Percentiles rank a stretch among this genome's conserved stretches.
Evolutionary conservation across 2,888 invertebrate species (phyloP).

Genomic region (Dryobota labecula): DNA sequence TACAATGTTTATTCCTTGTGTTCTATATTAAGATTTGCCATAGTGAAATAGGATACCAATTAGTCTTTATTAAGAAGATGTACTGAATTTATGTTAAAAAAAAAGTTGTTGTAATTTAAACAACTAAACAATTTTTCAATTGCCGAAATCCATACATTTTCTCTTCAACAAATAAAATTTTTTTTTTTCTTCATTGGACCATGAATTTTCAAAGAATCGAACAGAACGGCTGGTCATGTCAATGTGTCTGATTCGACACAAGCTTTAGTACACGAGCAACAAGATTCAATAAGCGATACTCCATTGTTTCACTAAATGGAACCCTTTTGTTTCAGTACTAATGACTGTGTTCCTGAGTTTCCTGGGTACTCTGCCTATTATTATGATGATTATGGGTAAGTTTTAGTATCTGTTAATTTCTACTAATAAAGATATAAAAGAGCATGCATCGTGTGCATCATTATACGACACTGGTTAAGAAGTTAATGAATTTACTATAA

Average conservation of each 20-base stretch:
- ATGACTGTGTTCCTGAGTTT: slow-evolving; percentile 93
- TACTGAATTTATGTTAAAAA: no score
- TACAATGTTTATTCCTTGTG: background rate
- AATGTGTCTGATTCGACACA: background rate
- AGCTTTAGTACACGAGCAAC: slow-evolving; percentile 22
- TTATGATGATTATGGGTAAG: slow-evolving; percentile 95
- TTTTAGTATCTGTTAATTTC: background rate
- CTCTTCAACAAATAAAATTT: no score
- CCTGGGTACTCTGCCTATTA: slow-evolving; percentile 92
- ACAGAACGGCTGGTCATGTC: background rate
- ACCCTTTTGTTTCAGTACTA: slow-evolving; percentile 90
- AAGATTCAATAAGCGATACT: slow-evolving; percentile 29
- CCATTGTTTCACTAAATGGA: slow-evolving; percentile 29
- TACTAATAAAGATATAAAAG: no score
- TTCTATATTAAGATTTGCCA: background rate
- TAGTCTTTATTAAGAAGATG: background rate
- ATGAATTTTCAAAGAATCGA: background rate
- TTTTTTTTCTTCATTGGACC: no score
- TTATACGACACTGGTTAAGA: background rate
- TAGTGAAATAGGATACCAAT: background rate
- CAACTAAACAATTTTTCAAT: background rate
- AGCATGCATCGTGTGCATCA: background rate
- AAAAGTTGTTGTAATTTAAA: no score
- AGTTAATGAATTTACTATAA: background rate
- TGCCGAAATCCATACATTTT: no score